Evolutionary conservation across 2,113 vertebrate species (phyloP), one percentile per base, ranked within the genome.

Genomic region (Solea senegalensis): DNA sequence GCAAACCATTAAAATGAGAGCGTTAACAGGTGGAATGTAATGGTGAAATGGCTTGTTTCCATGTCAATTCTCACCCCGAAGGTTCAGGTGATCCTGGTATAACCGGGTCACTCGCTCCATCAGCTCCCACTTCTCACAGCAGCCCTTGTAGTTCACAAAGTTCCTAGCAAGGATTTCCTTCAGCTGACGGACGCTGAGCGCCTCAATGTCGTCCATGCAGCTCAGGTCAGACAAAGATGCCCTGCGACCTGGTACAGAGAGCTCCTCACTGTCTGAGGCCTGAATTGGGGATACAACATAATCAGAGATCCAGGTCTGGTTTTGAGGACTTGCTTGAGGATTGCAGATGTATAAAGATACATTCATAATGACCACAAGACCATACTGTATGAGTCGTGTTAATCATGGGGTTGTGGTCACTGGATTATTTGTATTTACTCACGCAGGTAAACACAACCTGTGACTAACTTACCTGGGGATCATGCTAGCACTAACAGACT

Each of bases 71-170:
- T 88, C 56, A 90, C 88, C 82, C 34, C 53, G 48, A 0, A 83
- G 64, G 74, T 94, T 94, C 52, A 95, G 95, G 63, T 95, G 95
- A 74, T 98, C 96, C 44, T 93, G 93, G 87, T 96, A 99, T 11
- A 99, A 94, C 12, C 96, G 93, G 0, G 89, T 95, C 41, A 99
- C 98, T 27, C 97, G 75, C 90, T 99, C 98, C 91, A 98, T 95
- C 89, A 99, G 94, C 88, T 99, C 98, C 98, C 97, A 98, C 82
- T 98, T 98, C 78, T 99, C 98, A 78, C 98, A 99, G 94, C 98
- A 99, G 92, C 98, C 98, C 85, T 97, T 98, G 87, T 96, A 99
- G 91, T 98, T 91, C 39, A 99, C 98, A 0, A 99, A 99, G 93
- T 99, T 99, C 34, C 97, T 92, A 41, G 96, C 96, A 0, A 99